Percentiles rank a stretch among this genome's conserved stretches.
These are phyloP conservation scores for Drosophila ustulata DNA, from an alignment of 2,888 invertebrate genomes.

Conservation along the genomic window DNA sequence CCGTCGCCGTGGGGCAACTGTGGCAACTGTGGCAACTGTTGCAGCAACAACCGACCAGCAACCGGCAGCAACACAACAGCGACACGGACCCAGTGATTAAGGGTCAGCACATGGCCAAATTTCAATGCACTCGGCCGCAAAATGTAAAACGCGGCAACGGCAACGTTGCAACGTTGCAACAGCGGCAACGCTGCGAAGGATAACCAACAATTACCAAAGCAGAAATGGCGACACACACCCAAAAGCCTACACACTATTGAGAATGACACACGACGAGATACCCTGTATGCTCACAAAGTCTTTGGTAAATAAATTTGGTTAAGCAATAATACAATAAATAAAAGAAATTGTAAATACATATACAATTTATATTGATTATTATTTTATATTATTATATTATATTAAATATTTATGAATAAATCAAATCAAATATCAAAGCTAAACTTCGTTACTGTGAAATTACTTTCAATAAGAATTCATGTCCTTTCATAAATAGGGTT, in stretches of 20 bases:
- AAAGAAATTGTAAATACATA: too few relatives aligned
- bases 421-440: too few relatives aligned
- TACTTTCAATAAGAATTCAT: too few relatives aligned
- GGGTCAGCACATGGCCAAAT: slow-evolving; percentile 68
- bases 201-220: slow-evolving; percentile 35
- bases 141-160: slow-evolving; percentile 52
- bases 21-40: slow-evolving; percentile 37
- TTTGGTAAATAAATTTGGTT: too few relatives aligned
- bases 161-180: too few relatives aligned
- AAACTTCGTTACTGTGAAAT: too few relatives aligned
- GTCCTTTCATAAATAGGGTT: too few relatives aligned
- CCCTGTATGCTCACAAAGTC: not conserved
- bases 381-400: too few relatives aligned
- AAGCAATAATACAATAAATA: too few relatives aligned
- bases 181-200: slow-evolving; percentile 23
- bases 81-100: slow-evolving; percentile 60
- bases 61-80: slow-evolving; percentile 19
- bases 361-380: too few relatives aligned
- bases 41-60: slow-evolving; percentile 5
- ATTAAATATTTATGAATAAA: too few relatives aligned
- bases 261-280: not conserved
- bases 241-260: not conserved
- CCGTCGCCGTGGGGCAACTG: slow-evolving; percentile 49
- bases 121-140: slow-evolving; percentile 64
- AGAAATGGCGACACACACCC: not conserved